Evolutionary conservation across 2,888 invertebrate species (phyloP), one percentile per base, ranked within the genome.

Genomic region (Elegia similella): DNA sequence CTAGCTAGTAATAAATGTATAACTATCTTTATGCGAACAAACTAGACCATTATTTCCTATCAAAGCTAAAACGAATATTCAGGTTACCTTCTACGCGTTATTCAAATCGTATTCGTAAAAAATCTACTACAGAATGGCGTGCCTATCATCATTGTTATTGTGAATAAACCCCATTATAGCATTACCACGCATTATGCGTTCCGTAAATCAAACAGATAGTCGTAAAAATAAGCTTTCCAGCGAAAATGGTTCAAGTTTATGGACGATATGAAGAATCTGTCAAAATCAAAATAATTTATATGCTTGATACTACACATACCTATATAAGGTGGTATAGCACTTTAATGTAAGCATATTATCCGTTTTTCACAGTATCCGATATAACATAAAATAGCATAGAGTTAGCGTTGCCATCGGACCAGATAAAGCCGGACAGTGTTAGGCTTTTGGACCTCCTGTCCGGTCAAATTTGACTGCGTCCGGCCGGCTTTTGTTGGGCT

Each of bases 161-260:
- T 72, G 70, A 71, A 71, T 69, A 73, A 72, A 72, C 67, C 73
- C 77, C 78, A 82, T 82, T 81, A 83, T 72, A 57, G 67, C 72
- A 80, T 76, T 78, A 75, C 71, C 71, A 73, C 77, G 73, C 67
- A 76, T 75, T 76, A 75, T 77, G 70, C 68, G 48, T 71, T 67
- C 63, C 67, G 70, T 76, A 73, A 75, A 77, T 78, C 75, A 78
- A 72, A 77, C 61, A 73, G 70, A 74, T 75, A 70, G 61, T 69
- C 65, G 63, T 66, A 63, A 68, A 68, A 67, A 60, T 67, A 67
- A 61, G 60, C 63, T 65, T 32, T 48, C 13, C 7, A 32, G 48
- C 30, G 48, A 30, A 23, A 60, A 57, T 62, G 48, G 43, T 38
- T 46, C 30, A 16, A 30, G 34, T 34, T 34, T 34, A 34, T 34